These are phyloP conservation scores for Urocyon cinereoargenteus DNA, from an alignment of 2,797 vertebrate species.

Conservation along the genomic window DNA sequence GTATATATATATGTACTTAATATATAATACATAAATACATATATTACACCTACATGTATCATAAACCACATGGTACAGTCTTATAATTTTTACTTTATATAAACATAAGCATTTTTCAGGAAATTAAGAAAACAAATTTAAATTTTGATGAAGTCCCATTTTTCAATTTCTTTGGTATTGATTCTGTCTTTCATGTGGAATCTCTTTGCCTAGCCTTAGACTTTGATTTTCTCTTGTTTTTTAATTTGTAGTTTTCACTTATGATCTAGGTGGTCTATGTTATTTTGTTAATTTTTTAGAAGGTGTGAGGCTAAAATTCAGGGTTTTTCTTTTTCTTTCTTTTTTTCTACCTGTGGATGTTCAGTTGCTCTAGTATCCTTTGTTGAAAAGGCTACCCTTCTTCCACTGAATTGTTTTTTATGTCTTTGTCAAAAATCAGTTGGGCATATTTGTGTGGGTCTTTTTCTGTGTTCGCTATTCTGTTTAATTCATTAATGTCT, in stretches of 20 bases:
- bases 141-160: not conserved
- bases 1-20: no score
- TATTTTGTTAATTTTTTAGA: constrained; percentile 16
- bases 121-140: not conserved
- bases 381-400: not conserved
- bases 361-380: not conserved
- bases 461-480: not conserved
- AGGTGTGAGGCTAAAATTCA: not conserved
- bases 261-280: not conserved
- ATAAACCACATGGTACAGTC: not conserved
- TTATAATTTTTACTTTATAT: not conserved
- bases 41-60: not conserved
- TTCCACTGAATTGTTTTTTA: not conserved
- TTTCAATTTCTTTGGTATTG: not conserved
- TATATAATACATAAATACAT: no score
- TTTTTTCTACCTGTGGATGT: not conserved
- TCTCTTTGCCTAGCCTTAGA: not conserved
- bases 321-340: not conserved
- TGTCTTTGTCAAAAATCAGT: constrained; percentile 6
- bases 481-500: constrained; percentile 18
- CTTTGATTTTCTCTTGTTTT: not conserved
- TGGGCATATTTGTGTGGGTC: not conserved
- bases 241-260: constrained; percentile 17
- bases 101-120: not conserved
- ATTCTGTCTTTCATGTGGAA: not conserved